These are phyloP conservation scores for Tinea pellionella DNA, from an alignment of 2,888 invertebrate genomes.

Conservation along the genomic window DNA sequence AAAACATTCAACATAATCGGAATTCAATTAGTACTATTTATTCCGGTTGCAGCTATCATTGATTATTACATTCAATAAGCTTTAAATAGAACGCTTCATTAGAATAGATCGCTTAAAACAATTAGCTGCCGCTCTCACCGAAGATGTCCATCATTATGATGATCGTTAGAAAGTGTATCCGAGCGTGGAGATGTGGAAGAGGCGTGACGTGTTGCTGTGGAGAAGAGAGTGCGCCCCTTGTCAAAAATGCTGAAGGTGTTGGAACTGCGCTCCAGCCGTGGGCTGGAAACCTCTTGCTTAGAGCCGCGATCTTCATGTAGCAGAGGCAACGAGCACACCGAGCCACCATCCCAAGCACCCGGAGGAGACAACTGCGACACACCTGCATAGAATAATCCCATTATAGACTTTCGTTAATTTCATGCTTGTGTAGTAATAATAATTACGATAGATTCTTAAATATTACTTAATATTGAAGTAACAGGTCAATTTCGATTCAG, in stretches of 20 bases:
- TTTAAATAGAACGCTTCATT: too few relatives aligned
- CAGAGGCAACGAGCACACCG: constrained; percentile 42
- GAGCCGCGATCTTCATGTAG: constrained; percentile 37
- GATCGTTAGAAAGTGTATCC: background rate
- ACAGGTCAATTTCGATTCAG: too few relatives aligned
- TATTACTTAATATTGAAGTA: too few relatives aligned
- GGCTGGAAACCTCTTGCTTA: constrained; percentile 22
- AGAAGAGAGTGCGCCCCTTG: constrained; percentile 27
- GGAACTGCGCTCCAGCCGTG: constrained; percentile 37
- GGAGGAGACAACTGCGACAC: constrained; percentile 51
- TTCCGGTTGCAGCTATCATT: too few relatives aligned
- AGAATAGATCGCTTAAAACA: too few relatives aligned
- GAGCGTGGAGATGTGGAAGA: constrained; percentile 13
- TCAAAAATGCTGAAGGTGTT: constrained; percentile 35
- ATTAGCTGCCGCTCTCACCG: background rate
- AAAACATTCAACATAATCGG: too few relatives aligned
- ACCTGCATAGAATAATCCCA: constrained; percentile 27
- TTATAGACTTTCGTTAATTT: background rate
- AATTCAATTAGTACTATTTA: too few relatives aligned
- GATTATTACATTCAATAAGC: too few relatives aligned
- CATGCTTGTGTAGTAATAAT: too few relatives aligned
- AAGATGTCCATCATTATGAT: background rate
- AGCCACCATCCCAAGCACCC: constrained; percentile 44
- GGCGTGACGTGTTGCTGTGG: constrained; percentile 16
- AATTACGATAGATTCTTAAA: too few relatives aligned